Percentiles rank a stretch among this genome's conserved stretches.
Conservation (phyloP, 2,888 invertebrate species). For the Empis stercorea region DNA sequence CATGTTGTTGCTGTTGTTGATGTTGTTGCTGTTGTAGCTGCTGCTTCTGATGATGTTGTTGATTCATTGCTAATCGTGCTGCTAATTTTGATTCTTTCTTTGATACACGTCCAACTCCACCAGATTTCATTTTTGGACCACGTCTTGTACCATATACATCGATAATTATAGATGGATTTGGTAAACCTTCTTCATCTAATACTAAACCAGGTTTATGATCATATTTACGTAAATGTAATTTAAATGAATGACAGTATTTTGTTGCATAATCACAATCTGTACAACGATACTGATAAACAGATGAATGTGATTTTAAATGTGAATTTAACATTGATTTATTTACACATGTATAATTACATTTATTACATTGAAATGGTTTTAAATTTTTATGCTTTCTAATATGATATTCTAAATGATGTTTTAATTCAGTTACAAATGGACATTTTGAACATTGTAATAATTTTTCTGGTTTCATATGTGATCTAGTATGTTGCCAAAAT, state of each 20-base stretch:
- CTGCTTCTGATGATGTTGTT: not conserved
- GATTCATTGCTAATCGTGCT: not conserved
- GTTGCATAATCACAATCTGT: conserved; percentile 89
- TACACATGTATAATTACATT: conserved; percentile 85
- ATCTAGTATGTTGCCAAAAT: conserved; percentile 84
- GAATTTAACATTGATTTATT: conserved; percentile 99
- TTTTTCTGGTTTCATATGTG: conserved; percentile 89
- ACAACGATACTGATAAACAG: conserved; percentile 85
- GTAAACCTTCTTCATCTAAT: conserved; percentile 75
- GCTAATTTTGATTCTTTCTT: not conserved
- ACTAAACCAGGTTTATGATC: conserved; percentile 83
- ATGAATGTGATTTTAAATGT: conserved; percentile 91
- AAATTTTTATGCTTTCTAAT: conserved; percentile 86
- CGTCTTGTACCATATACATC: conserved; percentile 83
- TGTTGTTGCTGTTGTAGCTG: conserved; percentile 2
- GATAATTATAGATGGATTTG: conserved; percentile 75
- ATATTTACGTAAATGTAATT: conserved; percentile 87
- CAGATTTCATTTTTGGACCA: conserved; percentile 57
- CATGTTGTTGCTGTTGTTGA: conserved; percentile 13
- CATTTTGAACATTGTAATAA: conserved; percentile 82
- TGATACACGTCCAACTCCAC: no score
- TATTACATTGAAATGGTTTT: conserved; percentile 88
- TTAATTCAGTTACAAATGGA: conserved; percentile 96
- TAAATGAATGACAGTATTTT: conserved; percentile 95
- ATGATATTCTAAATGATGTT: conserved; percentile 97